A percentile compares a stretch with the other conserved stretches of the same genome.
Evolutionary conservation across 1,140 invertebrate genomes (phyloP).

Genomic region (Physella acuta): DNA sequence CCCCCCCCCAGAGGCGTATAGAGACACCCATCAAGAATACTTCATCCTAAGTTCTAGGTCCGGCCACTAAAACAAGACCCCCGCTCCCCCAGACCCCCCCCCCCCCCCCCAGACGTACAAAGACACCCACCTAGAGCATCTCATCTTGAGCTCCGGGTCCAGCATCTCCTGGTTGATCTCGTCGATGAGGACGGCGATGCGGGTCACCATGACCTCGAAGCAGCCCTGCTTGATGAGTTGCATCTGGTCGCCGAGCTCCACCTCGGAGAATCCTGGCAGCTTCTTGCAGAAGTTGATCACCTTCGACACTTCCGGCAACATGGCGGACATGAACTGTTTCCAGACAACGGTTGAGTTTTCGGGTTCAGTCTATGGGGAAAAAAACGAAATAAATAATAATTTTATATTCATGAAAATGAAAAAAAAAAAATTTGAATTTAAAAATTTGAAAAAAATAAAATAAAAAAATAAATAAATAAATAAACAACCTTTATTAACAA

Average conservation of each 20-base stretch:
- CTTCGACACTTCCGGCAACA: constrained; percentile 84
- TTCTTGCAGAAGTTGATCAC: constrained; percentile 97
- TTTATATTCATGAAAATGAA: no score
- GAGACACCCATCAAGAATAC: no score
- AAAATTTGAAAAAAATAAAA: background rate
- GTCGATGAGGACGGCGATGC: constrained; percentile 55
- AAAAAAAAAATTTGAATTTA: background rate
- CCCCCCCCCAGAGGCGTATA: no score
- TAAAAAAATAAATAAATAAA: background rate
- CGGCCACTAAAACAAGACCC: no score
- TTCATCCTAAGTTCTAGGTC: no score
- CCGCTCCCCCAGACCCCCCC: background rate
- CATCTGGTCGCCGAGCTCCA: constrained; percentile 28
- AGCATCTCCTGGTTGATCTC: constrained; percentile 49
- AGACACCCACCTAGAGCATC: constrained; percentile 46
- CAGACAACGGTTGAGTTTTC: constrained; percentile 37
- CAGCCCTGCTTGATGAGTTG: constrained; percentile 71
- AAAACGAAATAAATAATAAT: no score
- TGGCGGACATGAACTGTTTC: constrained; percentile 49
- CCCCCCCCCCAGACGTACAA: background rate
- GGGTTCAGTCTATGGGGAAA: no score
- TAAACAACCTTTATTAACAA: background rate
- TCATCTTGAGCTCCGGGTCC: constrained; percentile 52
- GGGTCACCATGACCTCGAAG: constrained; percentile 58
- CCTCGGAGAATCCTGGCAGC: constrained; percentile 68